Evolutionary conservation across 2,888 invertebrate species (phyloP).

Genomic region (Agriopis leucophaearia): DNA sequence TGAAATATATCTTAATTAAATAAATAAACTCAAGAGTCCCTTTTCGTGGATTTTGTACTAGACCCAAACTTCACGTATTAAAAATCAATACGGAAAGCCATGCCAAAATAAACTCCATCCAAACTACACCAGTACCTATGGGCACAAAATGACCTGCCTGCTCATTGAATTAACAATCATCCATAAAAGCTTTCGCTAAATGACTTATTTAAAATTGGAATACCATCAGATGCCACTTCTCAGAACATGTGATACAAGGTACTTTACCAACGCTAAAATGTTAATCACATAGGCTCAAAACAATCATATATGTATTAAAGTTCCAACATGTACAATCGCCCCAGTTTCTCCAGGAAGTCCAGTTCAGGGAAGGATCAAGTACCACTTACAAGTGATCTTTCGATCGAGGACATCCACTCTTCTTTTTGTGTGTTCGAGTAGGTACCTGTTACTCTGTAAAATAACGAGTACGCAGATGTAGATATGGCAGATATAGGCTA

Average conservation of each 20-base stretch:
- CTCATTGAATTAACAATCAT: not conserved
- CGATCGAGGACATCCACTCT: conserved; percentile 70
- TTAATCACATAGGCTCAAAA: not conserved
- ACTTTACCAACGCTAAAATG: not conserved
- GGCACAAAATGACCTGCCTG: not conserved
- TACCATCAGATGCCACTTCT: not conserved
- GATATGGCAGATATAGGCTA: conserved; percentile 3
- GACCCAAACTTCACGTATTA: too few relatives aligned
- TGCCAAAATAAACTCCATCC: too few relatives aligned
- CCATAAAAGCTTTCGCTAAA: not conserved
- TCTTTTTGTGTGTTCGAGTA: conserved; percentile 59
- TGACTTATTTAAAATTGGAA: not conserved
- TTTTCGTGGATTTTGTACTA: too few relatives aligned
- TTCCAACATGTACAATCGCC: conserved; percentile 35
- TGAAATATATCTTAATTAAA: too few relatives aligned
- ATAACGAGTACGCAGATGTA: conserved; percentile 4
- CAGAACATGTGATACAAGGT: conserved; percentile 9
- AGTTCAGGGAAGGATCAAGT: conserved; percentile 39
- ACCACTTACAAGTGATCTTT: conserved; percentile 69
- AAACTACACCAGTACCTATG: too few relatives aligned
- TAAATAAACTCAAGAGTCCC: too few relatives aligned
- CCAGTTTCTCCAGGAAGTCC: conserved; percentile 61
- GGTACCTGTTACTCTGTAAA: conserved; percentile 25
- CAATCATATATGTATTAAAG: not conserved
- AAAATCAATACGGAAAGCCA: too few relatives aligned